These are phyloP conservation scores for Corythoichthys intestinalis DNA, from an alignment of 2,113 vertebrate species.

Conservation along the genomic window DNA sequence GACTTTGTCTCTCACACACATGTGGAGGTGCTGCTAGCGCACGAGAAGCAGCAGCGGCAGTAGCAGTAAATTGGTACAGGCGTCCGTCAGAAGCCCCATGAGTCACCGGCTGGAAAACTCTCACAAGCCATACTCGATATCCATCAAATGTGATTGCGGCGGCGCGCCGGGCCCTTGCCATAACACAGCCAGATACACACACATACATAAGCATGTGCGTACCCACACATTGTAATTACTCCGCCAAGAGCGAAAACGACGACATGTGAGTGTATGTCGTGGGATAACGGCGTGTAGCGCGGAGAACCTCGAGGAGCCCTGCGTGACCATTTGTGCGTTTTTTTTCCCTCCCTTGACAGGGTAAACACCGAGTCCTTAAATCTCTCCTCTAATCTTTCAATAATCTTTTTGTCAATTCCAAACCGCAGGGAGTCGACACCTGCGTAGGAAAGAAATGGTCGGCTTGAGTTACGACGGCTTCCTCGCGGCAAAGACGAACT, in stretches of 20 bases:
- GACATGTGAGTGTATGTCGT: background rate
- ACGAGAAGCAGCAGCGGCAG: slow-evolving; percentile 53
- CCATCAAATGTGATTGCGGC: slow-evolving; percentile 67
- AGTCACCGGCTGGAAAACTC: slow-evolving; percentile 68
- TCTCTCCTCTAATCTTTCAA: slow-evolving; percentile 26
- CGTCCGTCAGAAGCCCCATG: slow-evolving; percentile 64
- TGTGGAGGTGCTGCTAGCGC: slow-evolving; percentile 35
- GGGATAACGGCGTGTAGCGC: slow-evolving; percentile 19
- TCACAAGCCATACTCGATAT: slow-evolving; percentile 66
- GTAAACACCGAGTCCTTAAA: slow-evolving; percentile 29
- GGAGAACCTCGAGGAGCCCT: slow-evolving; percentile 5
- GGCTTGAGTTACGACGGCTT: background rate
- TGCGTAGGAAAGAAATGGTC: slow-evolving; percentile 1
- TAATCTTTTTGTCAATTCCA: slow-evolving; percentile 12
- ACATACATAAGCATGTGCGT: slow-evolving; percentile 23
- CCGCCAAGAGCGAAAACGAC: background rate
- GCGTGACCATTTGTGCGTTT: slow-evolving; percentile 19
- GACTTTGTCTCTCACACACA: slow-evolving; percentile 27
- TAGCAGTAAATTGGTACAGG: slow-evolving; percentile 67
- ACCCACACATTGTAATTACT: background rate
- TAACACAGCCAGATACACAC: slow-evolving; percentile 51
- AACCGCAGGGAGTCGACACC: slow-evolving; percentile 1
- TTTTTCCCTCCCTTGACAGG: slow-evolving; percentile 49
- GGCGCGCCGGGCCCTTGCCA: slow-evolving; percentile 37
- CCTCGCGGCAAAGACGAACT: background rate